phyloP scores from a whole-genome alignment of 2,797 vertebrate species.

The Pteropus rufus region DNA sequence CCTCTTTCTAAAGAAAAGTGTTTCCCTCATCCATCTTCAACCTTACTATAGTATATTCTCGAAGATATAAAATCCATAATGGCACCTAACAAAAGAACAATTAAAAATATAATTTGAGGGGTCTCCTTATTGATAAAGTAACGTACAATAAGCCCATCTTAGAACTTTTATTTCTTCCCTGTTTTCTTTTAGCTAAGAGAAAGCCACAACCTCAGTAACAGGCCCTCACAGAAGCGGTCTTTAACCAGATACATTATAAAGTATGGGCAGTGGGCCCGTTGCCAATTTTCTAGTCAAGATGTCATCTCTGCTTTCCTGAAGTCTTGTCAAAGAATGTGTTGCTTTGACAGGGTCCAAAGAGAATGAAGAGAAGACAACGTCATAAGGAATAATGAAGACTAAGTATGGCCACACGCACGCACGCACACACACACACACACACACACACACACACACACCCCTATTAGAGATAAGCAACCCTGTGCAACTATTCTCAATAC shows the following conservation, averaged over 20 bases:
- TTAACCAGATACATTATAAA: rapidly evolving
- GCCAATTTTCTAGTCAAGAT: no score
- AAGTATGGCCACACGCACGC: background rate
- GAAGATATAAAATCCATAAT: background rate
- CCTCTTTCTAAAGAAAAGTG: background rate
- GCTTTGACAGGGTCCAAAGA: background rate
- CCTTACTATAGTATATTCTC: background rate
- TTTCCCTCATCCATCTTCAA: background rate
- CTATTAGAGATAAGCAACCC: background rate
- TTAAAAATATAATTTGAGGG: background rate
- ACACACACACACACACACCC: background rate
- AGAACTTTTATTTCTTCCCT: background rate
- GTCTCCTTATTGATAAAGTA: background rate
- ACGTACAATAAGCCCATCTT: background rate
- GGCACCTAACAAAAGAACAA: background rate
- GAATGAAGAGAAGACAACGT: background rate
- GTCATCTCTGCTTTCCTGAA: background rate
- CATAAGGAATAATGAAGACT: background rate
- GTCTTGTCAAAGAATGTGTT: background rate
- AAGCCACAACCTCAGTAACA: background rate
- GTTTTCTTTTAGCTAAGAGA: background rate
- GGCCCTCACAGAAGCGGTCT: rapidly evolving
- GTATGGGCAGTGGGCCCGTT: rapidly evolving
- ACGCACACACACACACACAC: background rate
- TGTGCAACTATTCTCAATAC: background rate